These are phyloP conservation scores for Trichoplusia ni DNA, from an alignment of 1,140 invertebrate genomes.

Conservation along the genomic window DNA sequence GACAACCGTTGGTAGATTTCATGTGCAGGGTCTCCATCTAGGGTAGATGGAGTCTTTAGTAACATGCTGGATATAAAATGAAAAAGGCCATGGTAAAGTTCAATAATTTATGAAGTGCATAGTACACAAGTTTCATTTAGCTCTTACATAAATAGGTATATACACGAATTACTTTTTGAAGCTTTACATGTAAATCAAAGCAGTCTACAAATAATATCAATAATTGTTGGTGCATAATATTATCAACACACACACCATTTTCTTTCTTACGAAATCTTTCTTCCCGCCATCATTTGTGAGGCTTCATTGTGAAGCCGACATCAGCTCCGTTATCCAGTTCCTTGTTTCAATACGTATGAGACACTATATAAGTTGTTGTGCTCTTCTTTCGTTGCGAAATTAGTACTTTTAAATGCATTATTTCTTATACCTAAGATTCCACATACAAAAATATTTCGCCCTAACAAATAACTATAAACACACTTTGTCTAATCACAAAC, in stretches of 20 bases:
- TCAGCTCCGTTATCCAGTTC: slow-evolving; percentile 12
- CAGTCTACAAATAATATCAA: slow-evolving; percentile 56
- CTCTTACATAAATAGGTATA: slow-evolving; percentile 76
- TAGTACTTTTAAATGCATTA: slow-evolving; percentile 64
- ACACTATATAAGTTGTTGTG: slow-evolving; percentile 38
- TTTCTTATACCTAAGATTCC: slow-evolving; percentile 65
- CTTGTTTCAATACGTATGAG: slow-evolving; percentile 14
- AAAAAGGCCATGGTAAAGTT: slow-evolving; percentile 55
- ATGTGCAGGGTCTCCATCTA: no score
- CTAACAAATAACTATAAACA: slow-evolving; percentile 71
- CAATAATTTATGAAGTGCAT: slow-evolving; percentile 79
- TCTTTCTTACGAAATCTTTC: slow-evolving; percentile 5
- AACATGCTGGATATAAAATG: slow-evolving; percentile 29
- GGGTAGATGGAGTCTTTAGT: no score
- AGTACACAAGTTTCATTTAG: slow-evolving; percentile 74
- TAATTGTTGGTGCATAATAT: slow-evolving; percentile 27
- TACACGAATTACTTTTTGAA: slow-evolving; percentile 68
- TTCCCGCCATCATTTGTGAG: slow-evolving; percentile 15
- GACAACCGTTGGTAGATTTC: no score
- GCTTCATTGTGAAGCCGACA: neutral
- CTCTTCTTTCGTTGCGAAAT: slow-evolving; percentile 58
- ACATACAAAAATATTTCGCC: slow-evolving; percentile 79
- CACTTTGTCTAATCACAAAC: slow-evolving; percentile 54
- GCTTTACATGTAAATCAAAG: slow-evolving; percentile 74
- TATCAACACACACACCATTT: slow-evolving; percentile 9